A percentile compares a stretch with the other conserved stretches of the same genome.
Conservation (phyloP, 2,797 vertebrate species). For the Moxostoma hubbsi region DNA sequence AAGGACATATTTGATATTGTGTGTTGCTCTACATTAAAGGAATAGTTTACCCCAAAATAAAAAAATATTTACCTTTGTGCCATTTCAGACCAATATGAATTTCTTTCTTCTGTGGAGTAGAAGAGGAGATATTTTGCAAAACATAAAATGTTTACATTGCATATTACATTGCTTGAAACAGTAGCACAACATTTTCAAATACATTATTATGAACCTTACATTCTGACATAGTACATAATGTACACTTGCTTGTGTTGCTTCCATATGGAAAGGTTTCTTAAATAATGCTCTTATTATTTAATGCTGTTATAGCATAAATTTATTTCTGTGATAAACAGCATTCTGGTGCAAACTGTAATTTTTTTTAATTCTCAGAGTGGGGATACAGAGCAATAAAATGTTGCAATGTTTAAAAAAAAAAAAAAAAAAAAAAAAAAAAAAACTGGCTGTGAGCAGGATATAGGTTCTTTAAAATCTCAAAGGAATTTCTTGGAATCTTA, state of each 20-base stretch:
- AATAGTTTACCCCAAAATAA: too few relatives aligned
- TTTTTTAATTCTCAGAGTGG: slow-evolving; percentile 38
- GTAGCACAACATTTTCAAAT: too few relatives aligned
- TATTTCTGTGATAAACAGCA: slow-evolving; percentile 39
- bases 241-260: not conserved
- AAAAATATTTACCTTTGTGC: too few relatives aligned
- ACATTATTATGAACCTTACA: too few relatives aligned
- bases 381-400: slow-evolving; percentile 34
- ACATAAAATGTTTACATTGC: too few relatives aligned
- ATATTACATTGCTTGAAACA: too few relatives aligned
- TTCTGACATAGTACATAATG: too few relatives aligned
- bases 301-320: slow-evolving; percentile 17
- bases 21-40: not conserved
- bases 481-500: slow-evolving; percentile 24
- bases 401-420: slow-evolving; percentile 22
- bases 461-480: slow-evolving; percentile 9
- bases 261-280: not conserved
- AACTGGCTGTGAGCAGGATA: slow-evolving; percentile 4
- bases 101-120: too few relatives aligned
- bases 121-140: too few relatives aligned
- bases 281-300: not conserved
- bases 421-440: not conserved
- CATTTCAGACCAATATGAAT: too few relatives aligned
- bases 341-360: slow-evolving; percentile 32
- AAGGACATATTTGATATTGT: not conserved